Evolutionary conservation across 1,140 invertebrate species (phyloP).

Genomic region (Penaeus vannamei): DNA sequence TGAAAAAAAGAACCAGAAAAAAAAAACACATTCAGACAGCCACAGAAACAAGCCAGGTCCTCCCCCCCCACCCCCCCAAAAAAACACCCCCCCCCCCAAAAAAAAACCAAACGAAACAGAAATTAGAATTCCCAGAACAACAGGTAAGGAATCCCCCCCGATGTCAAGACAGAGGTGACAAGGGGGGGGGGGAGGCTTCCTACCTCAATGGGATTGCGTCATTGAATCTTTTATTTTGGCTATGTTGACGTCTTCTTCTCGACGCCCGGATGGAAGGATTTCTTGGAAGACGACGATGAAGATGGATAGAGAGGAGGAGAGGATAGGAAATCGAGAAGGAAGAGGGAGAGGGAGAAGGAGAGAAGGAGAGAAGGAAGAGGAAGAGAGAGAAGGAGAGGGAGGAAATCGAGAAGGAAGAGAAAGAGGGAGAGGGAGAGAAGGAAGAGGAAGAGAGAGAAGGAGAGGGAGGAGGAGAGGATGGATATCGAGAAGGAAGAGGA

Average conservation of each 20-base stretch:
- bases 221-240: too few relatives aligned
- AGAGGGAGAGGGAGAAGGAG: background rate
- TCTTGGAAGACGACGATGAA: background rate
- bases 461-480: too few relatives aligned
- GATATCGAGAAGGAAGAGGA: too few relatives aligned
- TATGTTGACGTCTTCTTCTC: too few relatives aligned
- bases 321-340: background rate
- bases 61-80: too few relatives aligned
- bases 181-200: too few relatives aligned
- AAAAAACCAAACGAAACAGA: background rate
- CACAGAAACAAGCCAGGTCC: background rate
- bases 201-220: too few relatives aligned
- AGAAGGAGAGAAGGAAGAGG: background rate
- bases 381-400: background rate
- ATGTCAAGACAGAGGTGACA: too few relatives aligned
- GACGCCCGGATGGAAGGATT: background rate
- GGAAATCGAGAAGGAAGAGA: background rate
- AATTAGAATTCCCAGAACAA: too few relatives aligned
- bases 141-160: too few relatives aligned
- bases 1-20: background rate
- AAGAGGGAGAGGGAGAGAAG: background rate
- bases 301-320: background rate
- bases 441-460: too few relatives aligned
- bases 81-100: background rate
- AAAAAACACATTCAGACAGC: background rate